Evolutionary conservation across 2,888 invertebrate genomes (phyloP).

Genomic region (Adelphocoris suturalis): DNA sequence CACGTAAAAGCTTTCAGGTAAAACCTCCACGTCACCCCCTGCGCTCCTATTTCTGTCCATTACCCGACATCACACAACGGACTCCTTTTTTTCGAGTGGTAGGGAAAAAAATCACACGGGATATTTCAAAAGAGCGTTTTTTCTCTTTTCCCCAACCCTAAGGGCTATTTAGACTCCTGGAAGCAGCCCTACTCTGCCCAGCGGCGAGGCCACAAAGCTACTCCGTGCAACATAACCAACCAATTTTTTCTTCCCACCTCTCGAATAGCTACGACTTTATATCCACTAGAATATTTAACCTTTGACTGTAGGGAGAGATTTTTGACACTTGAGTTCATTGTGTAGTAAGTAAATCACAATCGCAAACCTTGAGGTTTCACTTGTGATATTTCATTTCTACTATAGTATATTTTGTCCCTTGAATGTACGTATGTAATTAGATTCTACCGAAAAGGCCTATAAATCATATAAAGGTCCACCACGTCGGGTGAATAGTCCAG

Average conservation of each 20-base stretch:
- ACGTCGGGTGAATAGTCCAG: too few relatives aligned
- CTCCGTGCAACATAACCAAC: constrained; percentile 4
- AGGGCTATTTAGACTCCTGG: constrained; percentile 60
- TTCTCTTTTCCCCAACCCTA: background rate
- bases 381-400: too few relatives aligned
- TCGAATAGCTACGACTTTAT: constrained; percentile 31
- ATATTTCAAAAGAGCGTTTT: constrained; percentile 64
- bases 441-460: too few relatives aligned
- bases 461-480: too few relatives aligned
- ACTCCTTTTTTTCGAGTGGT: constrained; percentile 56
- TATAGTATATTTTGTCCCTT: too few relatives aligned
- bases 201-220: constrained; percentile 9
- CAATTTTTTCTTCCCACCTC: background rate
- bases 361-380: too few relatives aligned
- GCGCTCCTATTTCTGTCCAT: constrained; percentile 45
- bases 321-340: too few relatives aligned
- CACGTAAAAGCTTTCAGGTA: constrained; percentile 71
- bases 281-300: constrained; percentile 30
- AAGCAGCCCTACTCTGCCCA: background rate
- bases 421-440: too few relatives aligned
- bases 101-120: constrained; percentile 56
- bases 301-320: background rate
- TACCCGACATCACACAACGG: constrained; percentile 58
- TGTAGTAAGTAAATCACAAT: background rate
- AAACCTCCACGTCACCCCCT: constrained; percentile 59